These are phyloP conservation scores for Drosophila vallismaia DNA, from an alignment of 2,888 invertebrate genomes.

Conservation along the genomic window DNA sequence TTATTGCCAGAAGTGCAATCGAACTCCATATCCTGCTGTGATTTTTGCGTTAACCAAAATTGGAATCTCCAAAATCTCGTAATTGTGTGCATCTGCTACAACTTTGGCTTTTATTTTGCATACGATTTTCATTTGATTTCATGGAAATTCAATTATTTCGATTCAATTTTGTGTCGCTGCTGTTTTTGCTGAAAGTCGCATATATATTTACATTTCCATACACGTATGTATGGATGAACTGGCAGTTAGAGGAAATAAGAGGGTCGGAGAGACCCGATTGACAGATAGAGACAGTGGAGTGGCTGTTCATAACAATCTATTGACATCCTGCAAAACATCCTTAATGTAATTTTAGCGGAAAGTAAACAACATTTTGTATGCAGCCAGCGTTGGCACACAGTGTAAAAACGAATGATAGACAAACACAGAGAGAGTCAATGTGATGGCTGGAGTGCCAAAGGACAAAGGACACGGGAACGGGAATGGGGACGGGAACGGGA, in stretches of 20 bases:
- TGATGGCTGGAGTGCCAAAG: conserved; percentile 4
- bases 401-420: conserved; percentile 33
- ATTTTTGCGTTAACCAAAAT: conserved; percentile 2
- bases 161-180: conserved; percentile 52
- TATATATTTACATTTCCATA: no score
- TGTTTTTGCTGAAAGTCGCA: conserved; percentile 27
- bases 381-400: conserved; percentile 62
- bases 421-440: conserved; percentile 1
- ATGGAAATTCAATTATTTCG: conserved; percentile 66
- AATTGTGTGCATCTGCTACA: conserved; percentile 46
- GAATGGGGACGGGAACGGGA: background rate
- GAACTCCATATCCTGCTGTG: conserved; percentile 2
- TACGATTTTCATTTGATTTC: conserved; percentile 56
- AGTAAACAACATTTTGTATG: conserved; percentile 78
- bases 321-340: conserved; percentile 78
- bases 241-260: conserved; percentile 23
- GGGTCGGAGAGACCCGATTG: conserved; percentile 29
- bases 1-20: background rate
- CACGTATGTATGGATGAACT: conserved; percentile 32
- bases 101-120: conserved; percentile 58
- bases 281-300: conserved; percentile 35
- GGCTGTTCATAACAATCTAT: conserved; percentile 71
- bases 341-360: conserved; percentile 81
- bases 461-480: background rate
- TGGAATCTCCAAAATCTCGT: conserved; percentile 20